phyloP scores from a whole-genome alignment of 1,140 invertebrate species.

The Nylanderia fulva region DNA sequence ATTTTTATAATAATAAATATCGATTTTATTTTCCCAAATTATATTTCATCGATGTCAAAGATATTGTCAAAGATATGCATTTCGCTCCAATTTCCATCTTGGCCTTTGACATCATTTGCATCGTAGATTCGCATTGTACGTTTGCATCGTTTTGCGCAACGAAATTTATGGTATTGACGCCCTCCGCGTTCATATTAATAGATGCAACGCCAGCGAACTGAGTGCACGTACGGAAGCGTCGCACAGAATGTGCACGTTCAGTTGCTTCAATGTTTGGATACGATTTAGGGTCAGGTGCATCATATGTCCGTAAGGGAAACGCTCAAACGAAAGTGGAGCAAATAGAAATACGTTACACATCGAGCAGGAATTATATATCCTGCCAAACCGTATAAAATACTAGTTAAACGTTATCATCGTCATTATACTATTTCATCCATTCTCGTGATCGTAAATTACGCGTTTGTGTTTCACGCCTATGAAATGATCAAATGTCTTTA shows the following conservation, averaged over 20 bases:
- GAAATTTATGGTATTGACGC: conserved; percentile 72
- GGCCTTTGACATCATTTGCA: not conserved
- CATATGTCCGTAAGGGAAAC: not conserved
- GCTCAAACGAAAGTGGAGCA: conserved; percentile 41
- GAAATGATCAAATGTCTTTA: not conserved
- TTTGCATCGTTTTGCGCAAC: conserved; percentile 50
- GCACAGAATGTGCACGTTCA: conserved; percentile 26
- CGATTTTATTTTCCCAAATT: too few species aligned
- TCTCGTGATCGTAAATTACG: conserved; percentile 4
- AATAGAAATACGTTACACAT: conserved; percentile 35
- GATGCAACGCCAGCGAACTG: conserved; percentile 1
- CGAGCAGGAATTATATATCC: conserved; percentile 53
- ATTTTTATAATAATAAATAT: not conserved
- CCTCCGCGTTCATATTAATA: conserved; percentile 70
- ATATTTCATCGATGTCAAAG: not conserved
- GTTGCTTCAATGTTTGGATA: conserved; percentile 27
- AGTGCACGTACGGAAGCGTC: conserved; percentile 15
- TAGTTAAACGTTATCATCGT: not conserved
- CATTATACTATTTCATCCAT: conserved; percentile 16
- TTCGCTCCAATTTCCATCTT: too few species aligned
- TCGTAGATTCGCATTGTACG: conserved; percentile 27
- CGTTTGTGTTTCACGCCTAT: not conserved
- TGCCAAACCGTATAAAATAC: conserved; percentile 38
- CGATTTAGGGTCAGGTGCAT: conserved; percentile 57
- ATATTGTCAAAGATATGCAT: too few species aligned